These are phyloP conservation scores for Sternarchorhynchus goeldii DNA, from an alignment of 2,797 vertebrate species.

Conservation along the genomic window DNA sequence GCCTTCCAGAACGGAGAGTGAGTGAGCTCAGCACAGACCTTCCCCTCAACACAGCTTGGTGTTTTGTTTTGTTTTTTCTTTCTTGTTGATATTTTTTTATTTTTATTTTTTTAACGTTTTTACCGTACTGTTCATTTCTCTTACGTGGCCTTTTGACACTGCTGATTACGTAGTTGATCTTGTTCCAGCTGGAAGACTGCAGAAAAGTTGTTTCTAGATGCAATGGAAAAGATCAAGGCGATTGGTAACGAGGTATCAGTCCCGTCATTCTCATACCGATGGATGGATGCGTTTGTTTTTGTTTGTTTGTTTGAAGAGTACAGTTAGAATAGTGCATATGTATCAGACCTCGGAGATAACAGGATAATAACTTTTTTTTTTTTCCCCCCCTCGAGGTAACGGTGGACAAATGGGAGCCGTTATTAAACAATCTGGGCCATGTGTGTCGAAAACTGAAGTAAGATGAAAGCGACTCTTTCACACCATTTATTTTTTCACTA, in stretches of 20 bases:
- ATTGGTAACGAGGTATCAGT: conserved; percentile 92
- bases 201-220: conserved; percentile 96
- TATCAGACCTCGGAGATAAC: neutral
- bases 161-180: neutral
- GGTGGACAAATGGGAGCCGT: conserved; percentile 98
- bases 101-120: neutral
- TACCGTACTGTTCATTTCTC: neutral
- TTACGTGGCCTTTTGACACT: neutral
- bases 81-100: neutral
- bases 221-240: conserved; percentile 98
- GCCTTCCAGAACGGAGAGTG: conserved; percentile 99
- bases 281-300: neutral
- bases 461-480: conserved; percentile 62
- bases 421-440: conserved; percentile 96
- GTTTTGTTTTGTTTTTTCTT: neutral
- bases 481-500: neutral
- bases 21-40: conserved; percentile 63
- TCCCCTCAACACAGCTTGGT: neutral
- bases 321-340: neutral
- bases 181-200: conserved; percentile 92
- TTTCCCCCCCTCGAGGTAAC: conserved; percentile 74
- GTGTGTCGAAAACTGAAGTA: conserved; percentile 98
- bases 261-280: neutral
- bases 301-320: neutral
- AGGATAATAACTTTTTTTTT: conserved; percentile 4